Percentiles rank a stretch among this genome's conserved stretches.
These are phyloP conservation scores for Lagodon rhomboides DNA, from an alignment of 2,797 vertebrate species.

Conservation along the genomic window DNA sequence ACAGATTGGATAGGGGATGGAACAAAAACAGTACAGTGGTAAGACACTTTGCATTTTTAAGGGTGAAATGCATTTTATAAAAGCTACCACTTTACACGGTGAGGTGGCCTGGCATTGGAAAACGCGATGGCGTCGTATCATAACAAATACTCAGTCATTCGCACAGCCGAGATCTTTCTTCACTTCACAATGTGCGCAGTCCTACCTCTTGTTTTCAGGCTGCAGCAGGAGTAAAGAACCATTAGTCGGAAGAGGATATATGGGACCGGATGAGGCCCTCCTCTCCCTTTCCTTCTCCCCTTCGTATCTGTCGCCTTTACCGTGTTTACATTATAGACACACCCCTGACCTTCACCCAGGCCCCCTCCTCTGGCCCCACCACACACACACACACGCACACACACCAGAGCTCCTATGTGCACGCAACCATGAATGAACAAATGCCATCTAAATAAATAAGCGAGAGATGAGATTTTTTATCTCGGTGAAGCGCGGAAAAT, in stretches of 20 bases:
- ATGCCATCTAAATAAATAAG: conserved; percentile 13
- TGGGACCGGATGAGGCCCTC: conserved; percentile 66
- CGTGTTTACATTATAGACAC: conserved; percentile 79
- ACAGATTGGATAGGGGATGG: not conserved
- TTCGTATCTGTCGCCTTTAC: conserved; percentile 71
- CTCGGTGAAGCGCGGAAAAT: not conserved
- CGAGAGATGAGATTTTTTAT: not conserved
- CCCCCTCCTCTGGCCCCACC: conserved; percentile 50
- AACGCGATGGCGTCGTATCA: not conserved
- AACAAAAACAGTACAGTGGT: not conserved
- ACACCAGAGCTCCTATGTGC: conserved; percentile 40
- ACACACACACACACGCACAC: conserved; percentile 30
- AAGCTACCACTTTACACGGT: not conserved
- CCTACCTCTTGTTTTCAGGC: conserved; percentile 39
- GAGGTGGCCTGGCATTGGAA: not conserved
- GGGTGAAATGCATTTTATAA: not conserved
- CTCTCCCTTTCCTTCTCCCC: conserved; percentile 58
- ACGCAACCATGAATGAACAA: conserved; percentile 20
- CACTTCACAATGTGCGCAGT: not conserved
- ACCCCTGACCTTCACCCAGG: conserved; percentile 78
- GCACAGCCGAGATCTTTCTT: conserved; percentile 9
- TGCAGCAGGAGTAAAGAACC: conserved; percentile 33
- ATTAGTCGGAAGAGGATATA: conserved; percentile 63
- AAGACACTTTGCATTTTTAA: not conserved
- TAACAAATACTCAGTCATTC: not conserved